Base-by-base conservation (phyloP, 2,113 vertebrate genomes). In the Cacatua alba region DNA sequence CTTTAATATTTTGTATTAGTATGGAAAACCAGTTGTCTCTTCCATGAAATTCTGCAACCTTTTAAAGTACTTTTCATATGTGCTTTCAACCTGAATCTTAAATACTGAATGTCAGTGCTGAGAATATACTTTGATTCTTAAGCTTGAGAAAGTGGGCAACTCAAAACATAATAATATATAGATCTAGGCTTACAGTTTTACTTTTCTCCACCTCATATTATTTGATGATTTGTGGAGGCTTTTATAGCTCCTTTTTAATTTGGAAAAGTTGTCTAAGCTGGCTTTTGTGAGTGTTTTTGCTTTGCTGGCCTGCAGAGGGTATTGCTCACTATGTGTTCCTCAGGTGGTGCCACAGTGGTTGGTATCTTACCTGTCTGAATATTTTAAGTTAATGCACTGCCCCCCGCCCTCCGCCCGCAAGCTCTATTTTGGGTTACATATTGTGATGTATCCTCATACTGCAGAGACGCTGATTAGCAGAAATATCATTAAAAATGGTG, bases 281-380 rank as follows among this genome's bases (percentile, higher is more conserved):
- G 17, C 44, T 89, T 94, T 70, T 75, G 37, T 79, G 33, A 85
- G 68, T 1, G 2, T 72, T 83, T 81, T 91, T 79, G 13, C 69
- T 72, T 64, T 80, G 6, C 31, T 94, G 85, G 60, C 96, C 98
- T 97, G 96, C 84, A 98, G 98, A 97, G 97, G 98, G 96, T 85
- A 96, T 91, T 97, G 82, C 96, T 95, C 43, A 9, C 95, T 92
- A 3, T 80, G 35, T 96, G 5, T 39, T 90, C 65, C 12, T 64
- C 28, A 21, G 88, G 44, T 67, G 10, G 4, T 31, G 37, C 43
- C 8, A 28, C 51, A 51, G 11, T 35, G 18, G 5, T 51, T 80
- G 7, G 3, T 78, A 37, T 91, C 46, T 75, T 69, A 89, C 80
- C 59, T 95, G n/a, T 39, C 64, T 79, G 70, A 37, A 95, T 67